phyloP scores from a whole-genome alignment of 2,888 invertebrate species.

The Chalcis sispes region DNA sequence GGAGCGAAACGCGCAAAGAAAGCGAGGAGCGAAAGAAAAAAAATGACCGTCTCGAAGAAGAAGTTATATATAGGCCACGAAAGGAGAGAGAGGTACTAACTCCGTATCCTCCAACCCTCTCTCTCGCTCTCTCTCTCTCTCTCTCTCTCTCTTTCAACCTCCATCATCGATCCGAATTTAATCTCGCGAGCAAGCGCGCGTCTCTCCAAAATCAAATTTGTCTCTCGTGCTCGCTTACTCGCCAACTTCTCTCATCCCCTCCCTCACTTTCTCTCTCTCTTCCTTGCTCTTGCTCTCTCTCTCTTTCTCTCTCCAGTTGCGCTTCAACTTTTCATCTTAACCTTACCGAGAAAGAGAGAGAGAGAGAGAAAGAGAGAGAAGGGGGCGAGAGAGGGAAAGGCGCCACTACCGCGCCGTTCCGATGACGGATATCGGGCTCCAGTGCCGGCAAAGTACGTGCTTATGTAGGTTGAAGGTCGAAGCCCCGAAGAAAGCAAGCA shows the following conservation, averaged over 20 bases:
- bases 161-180: conserved; percentile 48
- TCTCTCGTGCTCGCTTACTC: conserved; percentile 36
- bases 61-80: neutral
- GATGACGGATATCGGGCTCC: conserved; percentile 59
- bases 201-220: conserved; percentile 49
- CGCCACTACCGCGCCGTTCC: conserved; percentile 46
- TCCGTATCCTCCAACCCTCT: neutral
- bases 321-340: conserved; percentile 47
- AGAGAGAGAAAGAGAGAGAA: too few species aligned
- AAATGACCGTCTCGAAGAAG: conserved; percentile 1
- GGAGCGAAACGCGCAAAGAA: neutral
- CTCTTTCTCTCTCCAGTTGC: conserved; percentile 3
- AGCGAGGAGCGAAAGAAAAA: neutral
- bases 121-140: too few species aligned
- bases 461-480: conserved; percentile 60
- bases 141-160: neutral
- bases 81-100: neutral
- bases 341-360: conserved; percentile 37
- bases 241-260: neutral
- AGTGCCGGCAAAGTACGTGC: conserved; percentile 56
- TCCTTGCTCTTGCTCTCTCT: neutral
- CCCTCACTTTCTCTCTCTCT: conserved; percentile 19
- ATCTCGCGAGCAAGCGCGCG: conserved; percentile 15
- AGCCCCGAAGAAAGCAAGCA: conserved; percentile 33
- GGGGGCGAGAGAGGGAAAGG: neutral